These are phyloP conservation scores for Leptobrachium leishanense DNA, from an alignment of 2,113 vertebrate species.

Conservation along the genomic window DNA sequence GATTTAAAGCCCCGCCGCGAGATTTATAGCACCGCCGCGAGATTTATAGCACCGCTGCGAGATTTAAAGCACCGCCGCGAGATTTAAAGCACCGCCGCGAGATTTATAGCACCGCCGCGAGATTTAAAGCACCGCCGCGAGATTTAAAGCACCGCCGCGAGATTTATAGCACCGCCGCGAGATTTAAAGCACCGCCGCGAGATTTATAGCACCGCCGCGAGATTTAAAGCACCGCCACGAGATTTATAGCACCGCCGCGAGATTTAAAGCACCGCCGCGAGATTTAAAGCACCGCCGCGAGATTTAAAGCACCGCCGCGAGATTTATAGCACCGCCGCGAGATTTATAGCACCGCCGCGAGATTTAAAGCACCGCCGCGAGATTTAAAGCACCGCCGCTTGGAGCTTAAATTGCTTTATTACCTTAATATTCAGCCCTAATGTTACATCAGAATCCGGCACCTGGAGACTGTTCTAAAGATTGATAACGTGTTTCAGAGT, in stretches of 20 bases:
- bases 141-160: background rate
- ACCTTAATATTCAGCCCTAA: background rate
- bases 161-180: background rate
- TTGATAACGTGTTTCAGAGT: too few relatives aligned
- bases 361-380: background rate
- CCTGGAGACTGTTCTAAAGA: too few relatives aligned
- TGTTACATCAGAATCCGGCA: background rate
- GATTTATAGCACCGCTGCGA: background rate
- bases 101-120: background rate
- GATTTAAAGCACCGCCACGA: background rate
- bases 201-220: background rate
- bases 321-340: background rate
- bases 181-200: background rate
- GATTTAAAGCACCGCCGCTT: background rate
- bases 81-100: background rate
- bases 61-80: background rate
- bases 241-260: background rate
- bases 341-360: background rate
- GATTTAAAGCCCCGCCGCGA: background rate
- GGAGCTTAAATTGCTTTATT: background rate
- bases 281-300: background rate
- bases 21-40: background rate
- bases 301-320: background rate
- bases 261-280: background rate
- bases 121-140: background rate